Conservation (phyloP, 2,888 invertebrate genomes). For the Cheilosia soror region DNA sequence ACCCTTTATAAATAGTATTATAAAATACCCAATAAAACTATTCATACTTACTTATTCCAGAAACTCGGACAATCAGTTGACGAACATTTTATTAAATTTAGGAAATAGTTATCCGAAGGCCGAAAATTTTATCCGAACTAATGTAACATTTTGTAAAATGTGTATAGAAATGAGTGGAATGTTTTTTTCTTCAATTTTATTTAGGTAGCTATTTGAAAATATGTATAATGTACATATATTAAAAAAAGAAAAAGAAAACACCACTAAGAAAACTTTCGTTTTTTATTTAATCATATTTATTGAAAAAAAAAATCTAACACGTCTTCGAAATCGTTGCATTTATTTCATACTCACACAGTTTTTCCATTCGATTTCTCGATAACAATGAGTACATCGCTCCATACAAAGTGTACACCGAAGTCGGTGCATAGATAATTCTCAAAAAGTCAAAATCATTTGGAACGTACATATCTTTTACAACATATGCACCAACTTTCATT, state of each 20-base stretch:
- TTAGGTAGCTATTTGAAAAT: too few species aligned
- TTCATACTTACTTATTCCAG: too few species aligned
- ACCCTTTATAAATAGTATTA: too few species aligned
- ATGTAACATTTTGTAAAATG: too few species aligned
- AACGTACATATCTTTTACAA: constrained; percentile 76
- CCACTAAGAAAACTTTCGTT: not conserved
- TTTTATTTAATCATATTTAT: not conserved
- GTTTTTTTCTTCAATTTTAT: too few species aligned
- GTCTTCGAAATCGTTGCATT: not conserved
- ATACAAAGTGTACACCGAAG: not conserved
- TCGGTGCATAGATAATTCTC: not conserved
- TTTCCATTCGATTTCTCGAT: not conserved
- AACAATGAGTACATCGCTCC: not conserved
- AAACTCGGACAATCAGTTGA: too few species aligned
- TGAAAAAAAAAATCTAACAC: not conserved
- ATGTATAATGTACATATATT: too few species aligned
- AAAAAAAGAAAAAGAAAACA: not conserved
- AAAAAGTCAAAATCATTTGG: not conserved
- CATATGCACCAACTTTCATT: constrained; percentile 77
- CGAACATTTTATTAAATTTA: too few species aligned
- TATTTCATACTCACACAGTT: not conserved
- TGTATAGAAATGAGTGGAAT: too few species aligned
- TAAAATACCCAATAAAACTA: too few species aligned
- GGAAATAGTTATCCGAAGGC: too few species aligned
- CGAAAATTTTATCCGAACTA: too few species aligned